These are phyloP conservation scores for Labrus mixtus DNA, from an alignment of 2,113 vertebrate species.

Conservation along the genomic window DNA sequence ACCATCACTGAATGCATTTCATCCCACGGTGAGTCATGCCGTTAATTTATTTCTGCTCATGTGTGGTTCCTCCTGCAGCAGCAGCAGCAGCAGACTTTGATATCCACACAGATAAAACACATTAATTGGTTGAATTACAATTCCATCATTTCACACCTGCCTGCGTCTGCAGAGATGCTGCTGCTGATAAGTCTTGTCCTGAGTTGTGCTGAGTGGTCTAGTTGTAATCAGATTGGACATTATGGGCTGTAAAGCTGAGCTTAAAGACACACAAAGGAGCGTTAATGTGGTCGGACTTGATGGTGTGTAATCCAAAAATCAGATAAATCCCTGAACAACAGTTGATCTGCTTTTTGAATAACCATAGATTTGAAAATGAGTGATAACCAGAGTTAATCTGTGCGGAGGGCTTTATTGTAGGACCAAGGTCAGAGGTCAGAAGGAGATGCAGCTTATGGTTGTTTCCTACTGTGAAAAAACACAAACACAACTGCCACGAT, in stretches of 20 bases:
- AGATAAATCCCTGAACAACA: background rate
- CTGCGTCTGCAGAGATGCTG: background rate
- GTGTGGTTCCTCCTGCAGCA: slow-evolving; percentile 9
- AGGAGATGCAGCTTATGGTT: too few relatives aligned
- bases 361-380: background rate
- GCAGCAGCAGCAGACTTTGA: slow-evolving; percentile 16
- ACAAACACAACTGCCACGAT: too few relatives aligned
- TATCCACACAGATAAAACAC: slow-evolving; percentile 3
- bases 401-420: too few relatives aligned
- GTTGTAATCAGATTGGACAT: background rate
- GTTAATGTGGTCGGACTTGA: background rate
- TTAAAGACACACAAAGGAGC: background rate
- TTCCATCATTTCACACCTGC: slow-evolving; percentile 21
- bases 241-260: background rate
- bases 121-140: slow-evolving; percentile 8
- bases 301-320: background rate
- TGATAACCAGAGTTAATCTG: too few relatives aligned
- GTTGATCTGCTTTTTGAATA: background rate
- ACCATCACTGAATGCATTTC: slow-evolving; percentile 3
- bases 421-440: too few relatives aligned
- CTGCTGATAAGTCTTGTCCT: background rate
- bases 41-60: slow-evolving; percentile 26
- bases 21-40: slow-evolving; percentile 22
- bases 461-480: too few relatives aligned
- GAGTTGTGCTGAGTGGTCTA: background rate